A percentile compares a stretch with the other conserved stretches of the same genome.
phyloP scores from a whole-genome alignment of 2,888 invertebrate species.

The Aspidapion aeneum region DNA sequence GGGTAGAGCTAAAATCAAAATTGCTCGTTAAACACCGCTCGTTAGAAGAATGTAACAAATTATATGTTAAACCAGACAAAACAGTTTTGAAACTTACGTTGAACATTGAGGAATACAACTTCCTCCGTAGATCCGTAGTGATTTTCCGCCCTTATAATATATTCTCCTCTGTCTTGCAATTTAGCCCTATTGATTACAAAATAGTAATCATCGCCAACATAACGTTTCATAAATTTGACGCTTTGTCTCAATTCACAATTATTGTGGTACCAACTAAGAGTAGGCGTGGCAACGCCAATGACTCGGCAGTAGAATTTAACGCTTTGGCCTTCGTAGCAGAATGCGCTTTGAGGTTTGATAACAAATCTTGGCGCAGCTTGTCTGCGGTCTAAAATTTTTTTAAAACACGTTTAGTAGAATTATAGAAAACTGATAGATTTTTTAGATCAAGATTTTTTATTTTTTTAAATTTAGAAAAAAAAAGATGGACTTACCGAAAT shows the following conservation, averaged over 20 bases:
- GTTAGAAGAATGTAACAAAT: not conserved
- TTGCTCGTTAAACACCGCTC: not conserved
- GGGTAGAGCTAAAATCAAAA: slow-evolving; percentile 61
- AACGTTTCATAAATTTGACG: slow-evolving; percentile 99
- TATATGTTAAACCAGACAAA: not conserved
- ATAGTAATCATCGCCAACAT: slow-evolving; percentile 93
- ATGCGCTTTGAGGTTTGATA: slow-evolving; percentile 92
- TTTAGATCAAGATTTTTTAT: not conserved
- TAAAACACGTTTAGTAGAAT: slow-evolving; percentile 13
- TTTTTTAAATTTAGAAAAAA: not conserved
- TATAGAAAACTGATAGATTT: too few relatives aligned
- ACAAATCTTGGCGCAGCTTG: slow-evolving; percentile 99
- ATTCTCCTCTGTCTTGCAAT: slow-evolving; percentile 94
- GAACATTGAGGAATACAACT: slow-evolving; percentile 94
- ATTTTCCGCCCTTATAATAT: slow-evolving; percentile 94
- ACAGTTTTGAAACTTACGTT: slow-evolving; percentile 80
- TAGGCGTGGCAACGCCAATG: slow-evolving; percentile 90
- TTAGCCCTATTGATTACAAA: slow-evolving; percentile 96
- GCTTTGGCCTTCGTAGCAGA: slow-evolving; percentile 96
- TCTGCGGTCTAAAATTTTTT: slow-evolving; percentile 81
- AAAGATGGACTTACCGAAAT: slow-evolving; percentile 72
- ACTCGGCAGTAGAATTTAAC: slow-evolving; percentile 97
- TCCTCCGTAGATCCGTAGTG: slow-evolving; percentile 95
- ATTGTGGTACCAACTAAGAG: slow-evolving; percentile 94
- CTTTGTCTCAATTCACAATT: slow-evolving; percentile 92